Conservation (phyloP, 2,888 invertebrate genomes). For the Fragum whitleyi region DNA sequence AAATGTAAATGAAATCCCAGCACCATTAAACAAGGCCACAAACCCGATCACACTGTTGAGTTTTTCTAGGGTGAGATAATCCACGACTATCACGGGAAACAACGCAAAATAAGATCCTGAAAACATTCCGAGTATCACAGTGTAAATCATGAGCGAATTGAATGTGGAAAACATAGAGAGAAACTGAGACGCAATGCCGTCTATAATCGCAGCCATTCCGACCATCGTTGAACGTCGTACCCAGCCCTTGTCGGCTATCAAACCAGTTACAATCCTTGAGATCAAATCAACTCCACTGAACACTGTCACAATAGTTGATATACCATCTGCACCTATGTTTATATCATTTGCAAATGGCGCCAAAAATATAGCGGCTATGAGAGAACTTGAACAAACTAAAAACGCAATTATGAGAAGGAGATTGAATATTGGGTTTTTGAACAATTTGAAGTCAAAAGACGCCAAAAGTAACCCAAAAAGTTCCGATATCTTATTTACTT, state of each 20-base stretch:
- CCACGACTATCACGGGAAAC: constrained; percentile 67
- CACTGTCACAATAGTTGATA: constrained; percentile 51
- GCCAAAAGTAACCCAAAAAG: background rate
- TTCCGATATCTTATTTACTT: background rate
- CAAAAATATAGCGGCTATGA: constrained; percentile 44
- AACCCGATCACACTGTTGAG: constrained; percentile 65
- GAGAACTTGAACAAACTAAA: constrained; percentile 41
- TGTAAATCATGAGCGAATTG: constrained; percentile 54
- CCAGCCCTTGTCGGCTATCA: constrained; percentile 48
- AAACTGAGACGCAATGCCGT: constrained; percentile 28
- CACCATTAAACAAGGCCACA: constrained; percentile 60
- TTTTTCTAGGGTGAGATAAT: constrained; percentile 65
- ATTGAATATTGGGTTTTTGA: constrained; percentile 52
- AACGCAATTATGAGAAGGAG: constrained; percentile 34
- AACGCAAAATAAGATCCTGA: constrained; percentile 66
- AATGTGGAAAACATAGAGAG: constrained; percentile 57
- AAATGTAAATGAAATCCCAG: constrained; percentile 49
- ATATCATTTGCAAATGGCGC: constrained; percentile 60
- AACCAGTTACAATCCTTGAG: constrained; percentile 48
- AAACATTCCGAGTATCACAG: constrained; percentile 62
- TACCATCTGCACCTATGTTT: constrained; percentile 35
- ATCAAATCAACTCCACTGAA: constrained; percentile 50
- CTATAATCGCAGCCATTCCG: constrained; percentile 35
- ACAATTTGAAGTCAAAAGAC: constrained; percentile 41
- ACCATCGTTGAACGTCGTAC: constrained; percentile 43